A percentile compares a stretch with the other conserved stretches of the same genome.
Evolutionary conservation across 2,113 vertebrate genomes (phyloP).

Genomic region (Caranx melampygus): DNA sequence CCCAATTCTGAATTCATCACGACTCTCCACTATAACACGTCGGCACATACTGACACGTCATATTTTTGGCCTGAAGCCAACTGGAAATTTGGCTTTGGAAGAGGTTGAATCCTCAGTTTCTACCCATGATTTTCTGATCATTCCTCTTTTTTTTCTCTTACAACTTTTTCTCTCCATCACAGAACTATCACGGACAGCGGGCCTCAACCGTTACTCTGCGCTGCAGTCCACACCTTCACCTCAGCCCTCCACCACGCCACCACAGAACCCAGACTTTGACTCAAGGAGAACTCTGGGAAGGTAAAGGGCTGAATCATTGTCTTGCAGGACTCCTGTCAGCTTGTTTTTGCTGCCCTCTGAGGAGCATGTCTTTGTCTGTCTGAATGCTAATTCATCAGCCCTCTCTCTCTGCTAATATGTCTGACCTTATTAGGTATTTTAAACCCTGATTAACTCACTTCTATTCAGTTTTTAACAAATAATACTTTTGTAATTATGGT

Average conservation of each 20-base stretch:
- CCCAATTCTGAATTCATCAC: not conserved
- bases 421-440: not conserved
- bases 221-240: constrained; percentile 86
- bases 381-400: not conserved
- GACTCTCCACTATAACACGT: no score
- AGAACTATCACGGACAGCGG: constrained; percentile 91
- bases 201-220: constrained; percentile 95
- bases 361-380: not conserved
- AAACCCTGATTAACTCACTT: not conserved
- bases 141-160: not conserved
- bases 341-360: not conserved
- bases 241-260: constrained; percentile 83
- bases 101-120: not conserved
- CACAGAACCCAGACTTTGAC: constrained; percentile 88
- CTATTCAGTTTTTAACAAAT: not conserved
- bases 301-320: constrained; percentile 70
- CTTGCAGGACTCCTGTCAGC: not conserved
- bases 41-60: not conserved
- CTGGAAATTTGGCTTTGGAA: not conserved
- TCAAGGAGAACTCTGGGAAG: constrained; percentile 90
- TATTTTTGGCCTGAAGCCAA: not conserved
- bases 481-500: not conserved
- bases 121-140: not conserved
- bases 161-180: constrained; percentile 14
- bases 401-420: not conserved